A percentile compares a stretch with the other conserved stretches of the same genome.
Evolutionary conservation across 2,113 vertebrate genomes (phyloP).

Genomic region (Syrrhaptes paradoxus): DNA sequence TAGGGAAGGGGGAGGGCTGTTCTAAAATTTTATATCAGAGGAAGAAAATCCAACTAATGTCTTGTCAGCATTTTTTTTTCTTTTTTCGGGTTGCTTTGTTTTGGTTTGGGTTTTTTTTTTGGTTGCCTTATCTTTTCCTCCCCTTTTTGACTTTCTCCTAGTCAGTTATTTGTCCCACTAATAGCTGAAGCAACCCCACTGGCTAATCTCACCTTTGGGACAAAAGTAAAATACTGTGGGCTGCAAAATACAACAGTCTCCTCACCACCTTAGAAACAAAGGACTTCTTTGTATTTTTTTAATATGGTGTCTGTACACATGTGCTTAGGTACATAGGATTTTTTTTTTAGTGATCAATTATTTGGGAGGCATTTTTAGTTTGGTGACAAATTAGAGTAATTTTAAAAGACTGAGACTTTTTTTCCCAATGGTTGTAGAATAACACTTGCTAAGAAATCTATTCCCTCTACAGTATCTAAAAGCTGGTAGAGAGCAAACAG

Average conservation of each 20-base stretch:
- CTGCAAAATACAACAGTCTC: background rate
- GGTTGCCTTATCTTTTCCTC: background rate
- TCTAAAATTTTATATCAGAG: background rate
- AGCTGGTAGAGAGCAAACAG: background rate
- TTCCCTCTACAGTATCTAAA: background rate
- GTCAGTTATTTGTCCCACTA: background rate
- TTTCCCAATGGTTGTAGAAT: background rate
- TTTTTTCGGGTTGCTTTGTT: no score
- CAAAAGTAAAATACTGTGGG: background rate
- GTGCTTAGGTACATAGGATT: background rate
- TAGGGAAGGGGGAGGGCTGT: background rate
- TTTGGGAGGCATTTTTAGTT: background rate
- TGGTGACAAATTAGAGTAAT: background rate
- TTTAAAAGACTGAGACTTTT: background rate
- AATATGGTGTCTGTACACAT: background rate
- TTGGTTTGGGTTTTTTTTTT: background rate
- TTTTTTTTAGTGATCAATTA: background rate
- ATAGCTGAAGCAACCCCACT: background rate
- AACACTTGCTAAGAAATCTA: background rate
- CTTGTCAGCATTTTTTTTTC: background rate
- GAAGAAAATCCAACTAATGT: background rate
- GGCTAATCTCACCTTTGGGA: background rate
- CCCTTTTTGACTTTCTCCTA: background rate
- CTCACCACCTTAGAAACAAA: background rate
- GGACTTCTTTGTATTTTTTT: background rate